These are phyloP conservation scores for Drosophila nigromelanica DNA, from an alignment of 1,140 invertebrate genomes.

Conservation along the genomic window DNA sequence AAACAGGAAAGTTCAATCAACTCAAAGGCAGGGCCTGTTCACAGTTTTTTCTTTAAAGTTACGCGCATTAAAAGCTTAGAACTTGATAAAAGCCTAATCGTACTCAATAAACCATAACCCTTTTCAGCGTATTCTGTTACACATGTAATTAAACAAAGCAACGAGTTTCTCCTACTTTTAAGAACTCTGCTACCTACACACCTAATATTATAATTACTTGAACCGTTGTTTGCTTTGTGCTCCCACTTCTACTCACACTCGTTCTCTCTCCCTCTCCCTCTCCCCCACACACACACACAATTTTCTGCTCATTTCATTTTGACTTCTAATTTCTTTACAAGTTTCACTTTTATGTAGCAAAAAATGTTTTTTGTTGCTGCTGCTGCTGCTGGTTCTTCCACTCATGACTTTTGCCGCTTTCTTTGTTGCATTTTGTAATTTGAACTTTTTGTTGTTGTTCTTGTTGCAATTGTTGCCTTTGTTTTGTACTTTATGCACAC, in stretches of 20 bases:
- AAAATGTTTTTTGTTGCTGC: constrained; percentile 37
- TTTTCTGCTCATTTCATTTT: constrained; percentile 29
- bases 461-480: constrained; percentile 39
- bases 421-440: constrained; percentile 77
- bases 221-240: constrained; percentile 26
- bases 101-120: constrained; percentile 34
- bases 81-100: constrained; percentile 21
- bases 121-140: constrained; percentile 20
- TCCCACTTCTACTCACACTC: neutral
- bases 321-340: constrained; percentile 55
- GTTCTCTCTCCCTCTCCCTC: neutral
- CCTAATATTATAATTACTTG: constrained; percentile 38
- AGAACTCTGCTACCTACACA: constrained; percentile 1
- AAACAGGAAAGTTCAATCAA: constrained; percentile 30
- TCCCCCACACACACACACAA: constrained; percentile 5
- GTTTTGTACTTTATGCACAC: constrained; percentile 15
- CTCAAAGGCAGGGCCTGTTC: neutral
- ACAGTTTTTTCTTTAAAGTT: neutral
- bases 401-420: constrained; percentile 26
- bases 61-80: constrained; percentile 25
- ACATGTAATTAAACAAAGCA: constrained; percentile 38
- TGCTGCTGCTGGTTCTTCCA: neutral
- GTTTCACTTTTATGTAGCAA: constrained; percentile 70
- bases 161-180: neutral
- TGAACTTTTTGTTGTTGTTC: constrained; percentile 48